Evolutionary conservation across 1,140 invertebrate species (phyloP), one percentile per base, ranked within the genome.

Genomic region (Andricus grossulariae): DNA sequence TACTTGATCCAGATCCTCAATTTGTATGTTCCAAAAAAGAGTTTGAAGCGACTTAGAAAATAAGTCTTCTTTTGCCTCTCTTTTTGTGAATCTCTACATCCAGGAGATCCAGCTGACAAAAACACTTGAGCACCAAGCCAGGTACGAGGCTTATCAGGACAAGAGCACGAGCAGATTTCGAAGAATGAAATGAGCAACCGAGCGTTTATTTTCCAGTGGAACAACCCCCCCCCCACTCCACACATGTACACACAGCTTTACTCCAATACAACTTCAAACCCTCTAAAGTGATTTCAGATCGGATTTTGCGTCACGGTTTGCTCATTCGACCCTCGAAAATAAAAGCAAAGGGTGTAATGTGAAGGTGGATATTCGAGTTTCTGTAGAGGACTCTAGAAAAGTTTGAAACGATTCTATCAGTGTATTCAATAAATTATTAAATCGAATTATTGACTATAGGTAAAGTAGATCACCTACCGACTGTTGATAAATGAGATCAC

Each of bases 131-230:
- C n/a, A 39, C 60, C 25, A 60, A 16, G 21, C 0, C 21, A 25
- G 19, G 11, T 60, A 39, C 16, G 8, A 66, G 60, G 60, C 60
- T 66, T 66, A 66, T 39, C 25, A 21, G 39, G 32, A 66, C 25
- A 66, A 66, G 32, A 32, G 60, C 7, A 66, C 45, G 45, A 66
- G 32, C 16, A 66, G 60, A 66, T 66, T 66, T 66, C 39, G 15
- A n/a, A 32, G 39, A 25, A 66, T 15, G 60, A 32, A 45, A 45
- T 66, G 60, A 66, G 13, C 60, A 16, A 32, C 60, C 60, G 15
- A 39, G 60, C 60, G 60, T 66, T 66, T 39, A 66, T 66, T 66
- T 66, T 66, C 60, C n/a, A 66, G 25, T 16, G 16, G 39, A n/a
- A 15, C 25, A 16, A 45, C 32, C 7, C 60, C 32, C n/a, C 15